Base-by-base conservation (phyloP, 2,888 invertebrate species). In the Lochmaea crataegi region DNA sequence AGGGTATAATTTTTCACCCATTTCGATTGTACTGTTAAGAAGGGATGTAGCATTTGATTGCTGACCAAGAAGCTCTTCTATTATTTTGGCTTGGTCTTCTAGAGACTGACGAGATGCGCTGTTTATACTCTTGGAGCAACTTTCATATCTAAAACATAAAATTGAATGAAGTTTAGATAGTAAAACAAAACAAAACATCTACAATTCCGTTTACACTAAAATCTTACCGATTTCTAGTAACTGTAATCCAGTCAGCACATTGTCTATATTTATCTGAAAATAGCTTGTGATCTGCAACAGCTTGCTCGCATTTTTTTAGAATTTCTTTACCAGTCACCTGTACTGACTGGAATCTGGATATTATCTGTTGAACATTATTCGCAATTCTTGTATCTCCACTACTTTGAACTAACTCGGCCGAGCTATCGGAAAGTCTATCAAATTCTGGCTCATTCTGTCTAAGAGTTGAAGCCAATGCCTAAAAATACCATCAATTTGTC, bases 291-390 rank as follows among this genome's bases (percentile, higher is more conserved):
- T 96, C 96, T 68, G 90, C 89, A 0, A 95, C 92, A 7, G 96
- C 93, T 88, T 96, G 95, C 82, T 96, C 96, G 82, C 96, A 96
- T 87, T 96, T 97, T 85, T 96, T 96, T 1, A 96, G 91, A 42
- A 97, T 91, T 86, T 97, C 96, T 87, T 94, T 95, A 2, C 95
- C 93, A 0, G 96, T 96, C 0, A 93, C 92, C 85, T 96, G 95
- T 64, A 96, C 93, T 0, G 96, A 94, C 85, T 96, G 96, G 88
- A 96, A 96, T 72, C 96, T 89, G 6, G 96, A 96, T 1, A 94
- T 94, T 75, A 96, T 93, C 86, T 96, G 96, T 84, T 97, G 96
- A 42, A 96, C 91, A 84, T 94, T 96, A 77, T 95, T 94, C 2
- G 96, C 94, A 72, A 96, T 94, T 83, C 96, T 91, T 0, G 94